Base-by-base conservation (phyloP, 2,113 vertebrate genomes). In the Lepisosteus oculatus region DNA sequence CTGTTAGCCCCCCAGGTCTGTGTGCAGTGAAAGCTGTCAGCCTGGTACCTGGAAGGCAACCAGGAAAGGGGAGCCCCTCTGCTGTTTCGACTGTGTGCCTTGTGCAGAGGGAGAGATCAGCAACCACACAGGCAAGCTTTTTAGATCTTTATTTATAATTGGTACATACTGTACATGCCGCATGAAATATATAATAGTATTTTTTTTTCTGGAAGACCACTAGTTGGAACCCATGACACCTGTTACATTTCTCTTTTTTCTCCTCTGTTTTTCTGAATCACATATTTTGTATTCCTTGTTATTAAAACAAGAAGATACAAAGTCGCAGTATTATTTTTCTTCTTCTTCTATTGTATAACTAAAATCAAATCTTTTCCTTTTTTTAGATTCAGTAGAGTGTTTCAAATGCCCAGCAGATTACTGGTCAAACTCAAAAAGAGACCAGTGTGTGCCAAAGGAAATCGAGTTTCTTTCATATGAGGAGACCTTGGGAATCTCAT, bases 1-100 rank as follows among this genome's bases (percentile, higher is more conserved):
- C 29, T 29, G 29, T 2, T 43, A 92, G 93, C 78, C 79, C 3
- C 90, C 86, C 0, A 71, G 42, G 1, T 93, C 89, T 4, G 80
- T 92, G 17, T 92, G 91, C 68, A 91, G 89, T 55, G 80, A 92
- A 14, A 80, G 83, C 42, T 93, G 93, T 66, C 80, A 70, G 51
- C 85, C 88, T 11, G 91, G 91, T 8, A 90, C 87, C 5, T 71
- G 81, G 45, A 88, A 86, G 72, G 89, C 87, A 43, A 85, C 83
- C 74, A 83, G 69, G 29, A 90, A 92, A 3, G 87, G 90, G 4
- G 71, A 93, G 64, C 88, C 90, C 0, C 68, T 78, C 14, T 93
- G 91, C 68, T 93, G 91, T 78, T 94, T 92, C 71, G 87, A 94
- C 67, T 93, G 90, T 62, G 81, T 94, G n/a, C 84, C 69, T 1